Evolutionary conservation across 1,140 invertebrate species (phyloP).

Genomic region (Dendrolimus kikuchii): DNA sequence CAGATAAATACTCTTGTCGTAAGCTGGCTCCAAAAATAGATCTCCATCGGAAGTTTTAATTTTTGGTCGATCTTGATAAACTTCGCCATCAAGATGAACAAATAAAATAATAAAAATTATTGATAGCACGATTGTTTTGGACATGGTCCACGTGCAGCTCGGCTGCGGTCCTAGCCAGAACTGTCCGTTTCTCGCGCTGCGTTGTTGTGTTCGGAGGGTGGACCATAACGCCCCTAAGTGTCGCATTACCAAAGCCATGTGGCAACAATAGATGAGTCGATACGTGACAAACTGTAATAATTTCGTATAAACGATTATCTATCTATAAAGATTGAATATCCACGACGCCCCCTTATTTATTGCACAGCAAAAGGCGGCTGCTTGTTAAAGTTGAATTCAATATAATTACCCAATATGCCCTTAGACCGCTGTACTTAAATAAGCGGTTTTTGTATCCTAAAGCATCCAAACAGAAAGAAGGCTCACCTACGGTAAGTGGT

Average conservation of each 20-base stretch:
- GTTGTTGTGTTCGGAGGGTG: constrained; percentile 4
- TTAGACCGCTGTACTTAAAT: too few species aligned
- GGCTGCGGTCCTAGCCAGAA: neutral
- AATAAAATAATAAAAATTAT: constrained; percentile 26
- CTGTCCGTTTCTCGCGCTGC: neutral
- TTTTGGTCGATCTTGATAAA: constrained; percentile 71
- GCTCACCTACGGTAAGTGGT: too few species aligned
- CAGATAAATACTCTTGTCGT: constrained; percentile 78
- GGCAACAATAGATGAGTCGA: neutral
- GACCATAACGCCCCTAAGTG: constrained; percentile 5
- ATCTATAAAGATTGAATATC: too few species aligned
- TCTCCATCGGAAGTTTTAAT: constrained; percentile 77
- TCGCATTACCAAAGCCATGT: constrained; percentile 3
- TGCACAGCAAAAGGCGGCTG: too few species aligned
- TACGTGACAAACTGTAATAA: too few species aligned
- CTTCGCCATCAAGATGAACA: constrained; percentile 33
- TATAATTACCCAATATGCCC: too few species aligned
- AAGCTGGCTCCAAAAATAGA: constrained; percentile 76
- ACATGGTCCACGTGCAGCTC: constrained; percentile 28
- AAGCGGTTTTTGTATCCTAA: too few species aligned
- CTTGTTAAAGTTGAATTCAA: too few species aligned
- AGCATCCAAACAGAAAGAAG: too few species aligned
- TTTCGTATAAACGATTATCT: too few species aligned
- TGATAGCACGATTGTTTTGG: constrained; percentile 22
- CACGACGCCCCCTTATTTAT: too few species aligned